Base-by-base conservation (phyloP, 1,140 invertebrate genomes). In the Dysdera silvatica region DNA sequence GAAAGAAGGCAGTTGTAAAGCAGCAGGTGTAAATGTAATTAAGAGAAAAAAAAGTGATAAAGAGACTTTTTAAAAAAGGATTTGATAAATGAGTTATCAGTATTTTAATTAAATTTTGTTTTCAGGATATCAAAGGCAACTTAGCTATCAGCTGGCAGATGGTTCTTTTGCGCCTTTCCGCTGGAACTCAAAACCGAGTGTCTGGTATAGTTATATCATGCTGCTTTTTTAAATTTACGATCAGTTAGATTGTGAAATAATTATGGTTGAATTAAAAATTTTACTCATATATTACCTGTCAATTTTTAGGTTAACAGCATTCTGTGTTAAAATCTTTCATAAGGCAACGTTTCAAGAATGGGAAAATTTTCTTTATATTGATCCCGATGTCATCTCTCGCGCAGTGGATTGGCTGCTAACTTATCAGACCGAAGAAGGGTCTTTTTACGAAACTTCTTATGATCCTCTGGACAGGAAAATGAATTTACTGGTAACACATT, bases 311-410 rank as follows among this genome's bases (percentile, higher is more conserved):
- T 72, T 93, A 35, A 93, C 91, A 0, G 85, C 90, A 1, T 93
- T 87, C 72, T 89, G 87, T 71, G 84, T 87, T 0, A 81, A 87
- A 61, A 82, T 91, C 20, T 86, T 95, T 73, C 87, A 91, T 72
- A 89, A 92, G 71, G 89, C 90, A 0, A 90, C 86, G 31, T 93
- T 92, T 74, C 67, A 70, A 52, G 91, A 94, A 73, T 94, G 89
- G 89, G 90, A 95, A 79, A 92, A 92, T 74, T 91, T 85, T 70
- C 83, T 95, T 16, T 93, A 88, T 73, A 91, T 94, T 61, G 91
- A 94, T 77, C 86, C 88, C 0, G 66, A 75, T 73, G 85, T 93
- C 0, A 91, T 93, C 69, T 80, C 84, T 1, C 83, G 84, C 71
- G 82, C 89, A 6, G 84, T 91, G 12, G 77, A 81, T 1, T 94